Conservation (phyloP, 2,888 invertebrate genomes). For the Poecilobothrus nobilitatus region DNA sequence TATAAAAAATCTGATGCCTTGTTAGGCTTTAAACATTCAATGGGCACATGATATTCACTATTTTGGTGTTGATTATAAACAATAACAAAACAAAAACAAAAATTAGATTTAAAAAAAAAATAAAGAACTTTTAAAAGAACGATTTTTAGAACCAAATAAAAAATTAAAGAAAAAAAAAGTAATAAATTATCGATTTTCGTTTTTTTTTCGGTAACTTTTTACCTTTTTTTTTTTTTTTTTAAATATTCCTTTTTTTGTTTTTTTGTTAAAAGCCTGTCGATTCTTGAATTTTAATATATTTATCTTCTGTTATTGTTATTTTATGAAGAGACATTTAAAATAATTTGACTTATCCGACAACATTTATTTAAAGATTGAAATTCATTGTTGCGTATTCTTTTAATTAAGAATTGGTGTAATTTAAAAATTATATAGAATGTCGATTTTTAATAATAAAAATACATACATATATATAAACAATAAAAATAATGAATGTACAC, state of each 20-base stretch:
- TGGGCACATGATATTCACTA: neutral
- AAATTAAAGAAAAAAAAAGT: neutral
- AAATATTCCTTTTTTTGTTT: too few species aligned
- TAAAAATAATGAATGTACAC: too few species aligned
- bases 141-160: too few species aligned
- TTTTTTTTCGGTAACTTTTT: neutral
- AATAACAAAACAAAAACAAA: neutral
- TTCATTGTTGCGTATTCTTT: too few species aligned
- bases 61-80: constrained; percentile 1
- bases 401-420: too few species aligned
- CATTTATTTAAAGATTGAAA: too few species aligned
- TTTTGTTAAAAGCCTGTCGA: neutral
- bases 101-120: neutral
- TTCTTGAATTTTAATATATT: neutral
- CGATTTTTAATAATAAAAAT: too few species aligned
- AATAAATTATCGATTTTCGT: neutral
- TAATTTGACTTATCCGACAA: neutral
- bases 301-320: neutral
- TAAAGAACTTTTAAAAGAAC: neutral
- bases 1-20: too few species aligned
- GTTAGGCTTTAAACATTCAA: neutral
- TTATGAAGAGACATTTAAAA: neutral
- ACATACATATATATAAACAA: too few species aligned
- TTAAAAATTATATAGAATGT: too few species aligned
- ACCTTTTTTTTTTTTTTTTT: neutral